Evolutionary conservation across 2,888 invertebrate species (phyloP).

Genomic region (Acanthosepion esculentum): DNA sequence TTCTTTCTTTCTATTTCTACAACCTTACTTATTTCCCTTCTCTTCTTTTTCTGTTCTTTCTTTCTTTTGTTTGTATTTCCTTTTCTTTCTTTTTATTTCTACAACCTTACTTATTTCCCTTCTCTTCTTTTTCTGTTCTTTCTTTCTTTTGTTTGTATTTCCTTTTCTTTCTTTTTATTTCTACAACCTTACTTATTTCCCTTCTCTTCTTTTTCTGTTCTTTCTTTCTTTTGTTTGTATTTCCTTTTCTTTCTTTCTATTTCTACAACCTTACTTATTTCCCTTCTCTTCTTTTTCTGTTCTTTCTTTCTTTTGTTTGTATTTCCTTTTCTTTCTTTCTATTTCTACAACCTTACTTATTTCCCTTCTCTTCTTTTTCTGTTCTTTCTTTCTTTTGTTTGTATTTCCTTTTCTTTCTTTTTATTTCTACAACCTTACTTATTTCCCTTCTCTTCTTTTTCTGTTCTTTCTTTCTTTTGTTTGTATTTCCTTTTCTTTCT

Average conservation of each 20-base stretch:
- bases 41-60: background rate
- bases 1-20: background rate
- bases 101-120: background rate
- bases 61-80: too few relatives aligned
- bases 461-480: background rate
- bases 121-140: background rate
- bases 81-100: background rate
- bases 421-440: background rate
- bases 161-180: background rate
- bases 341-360: background rate
- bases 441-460: background rate
- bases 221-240: background rate
- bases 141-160: too few relatives aligned
- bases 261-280: background rate
- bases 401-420: background rate
- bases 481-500: background rate
- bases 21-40: background rate
- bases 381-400: background rate
- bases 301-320: background rate
- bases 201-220: background rate
- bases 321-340: background rate
- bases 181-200: background rate
- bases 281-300: background rate
- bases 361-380: background rate
- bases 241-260: background rate